Conservation (phyloP, 2,888 invertebrate genomes). For the Bombylius discolor region DNA sequence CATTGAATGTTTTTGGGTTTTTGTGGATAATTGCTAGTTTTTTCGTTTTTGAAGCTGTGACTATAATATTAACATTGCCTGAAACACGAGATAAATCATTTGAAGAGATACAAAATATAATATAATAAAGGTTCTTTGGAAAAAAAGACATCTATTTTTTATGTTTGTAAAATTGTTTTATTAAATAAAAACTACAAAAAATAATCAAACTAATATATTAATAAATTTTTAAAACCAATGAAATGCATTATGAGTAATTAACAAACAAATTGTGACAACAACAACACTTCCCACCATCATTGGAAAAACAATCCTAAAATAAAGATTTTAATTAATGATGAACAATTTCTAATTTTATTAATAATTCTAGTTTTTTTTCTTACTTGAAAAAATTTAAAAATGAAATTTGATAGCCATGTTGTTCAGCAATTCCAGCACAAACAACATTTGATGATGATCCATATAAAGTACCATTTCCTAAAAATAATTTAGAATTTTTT, state of each 20-base stretch:
- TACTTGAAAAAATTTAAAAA: slow-evolving; percentile 74
- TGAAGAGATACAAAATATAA: slow-evolving; percentile 16
- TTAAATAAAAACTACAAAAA: too few relatives aligned
- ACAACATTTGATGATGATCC: slow-evolving; percentile 86
- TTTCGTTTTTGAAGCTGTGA: slow-evolving; percentile 21
- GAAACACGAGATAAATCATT: slow-evolving; percentile 24
- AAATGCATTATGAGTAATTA: slow-evolving; percentile 55
- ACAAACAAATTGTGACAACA: slow-evolving; percentile 53
- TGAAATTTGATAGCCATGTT: slow-evolving; percentile 76
- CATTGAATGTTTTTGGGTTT: slow-evolving; percentile 10
- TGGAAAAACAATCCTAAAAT: slow-evolving; percentile 62
- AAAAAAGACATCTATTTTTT: too few relatives aligned
- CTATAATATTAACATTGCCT: slow-evolving; percentile 23
- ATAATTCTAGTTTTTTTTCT: slow-evolving; percentile 18
- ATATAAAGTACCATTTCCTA: slow-evolving; percentile 80
- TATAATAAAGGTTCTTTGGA: not conserved
- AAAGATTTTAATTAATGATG: too few relatives aligned
- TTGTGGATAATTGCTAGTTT: slow-evolving; percentile 25
- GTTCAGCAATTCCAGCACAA: slow-evolving; percentile 82
- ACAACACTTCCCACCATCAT: slow-evolving; percentile 61
- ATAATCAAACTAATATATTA: too few relatives aligned
- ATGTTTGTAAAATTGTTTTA: too few relatives aligned
- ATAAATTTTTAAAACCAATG: slow-evolving; percentile 41
- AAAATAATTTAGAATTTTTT: not conserved
- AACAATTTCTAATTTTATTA: too few relatives aligned